Evolutionary conservation across 2,888 invertebrate genomes (phyloP), one percentile per base, ranked within the genome.

Genomic region (Micropterix aruncella): DNA sequence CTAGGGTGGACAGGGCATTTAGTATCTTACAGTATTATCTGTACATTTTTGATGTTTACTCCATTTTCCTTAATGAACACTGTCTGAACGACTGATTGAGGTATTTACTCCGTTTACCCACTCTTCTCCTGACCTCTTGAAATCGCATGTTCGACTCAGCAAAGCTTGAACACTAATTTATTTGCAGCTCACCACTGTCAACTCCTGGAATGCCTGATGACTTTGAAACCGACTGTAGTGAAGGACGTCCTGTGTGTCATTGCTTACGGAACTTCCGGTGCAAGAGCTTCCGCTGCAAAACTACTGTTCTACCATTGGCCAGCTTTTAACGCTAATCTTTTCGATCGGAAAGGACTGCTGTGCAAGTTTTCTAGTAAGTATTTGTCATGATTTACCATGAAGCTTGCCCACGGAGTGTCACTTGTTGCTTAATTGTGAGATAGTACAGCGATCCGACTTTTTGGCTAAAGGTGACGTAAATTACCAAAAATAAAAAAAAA

Each of bases 281-380:
- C 96, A 1, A 70, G 95, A 42, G 82, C 91, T n/a, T 92, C 94
- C 1, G 97, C 97, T 1, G 94, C 94, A 43, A 94, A 96, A 66
- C 74, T 99, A 37, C 76, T 99, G 41, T 97, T 99, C 68, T 94
- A 96, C 70, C 99, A 99, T 64, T 99, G 97, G 96, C 99, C 99
- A 3, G 89, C 95, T 2, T 87, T 97, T 57, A 94, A 96, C 65
- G 88, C 94, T 17, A 88, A 89, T 57, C 77, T 93, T 3, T 88
- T 92, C 55, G 96, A 96, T 60, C 75, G 92, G 44, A 86, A 88
- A 57, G 86, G 87, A 2, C 74, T 91, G 45, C 80, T 91, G 45
- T 85, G 89, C 56, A 90, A 90, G 70, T 82, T 91, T 56, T 83
- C 88, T 51, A 88, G 91, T 89, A 59, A 71, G 70, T 63, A 37